Base-by-base conservation (phyloP, 2,888 invertebrate species). In the Scaptodrosophila latifasciaeformis region DNA sequence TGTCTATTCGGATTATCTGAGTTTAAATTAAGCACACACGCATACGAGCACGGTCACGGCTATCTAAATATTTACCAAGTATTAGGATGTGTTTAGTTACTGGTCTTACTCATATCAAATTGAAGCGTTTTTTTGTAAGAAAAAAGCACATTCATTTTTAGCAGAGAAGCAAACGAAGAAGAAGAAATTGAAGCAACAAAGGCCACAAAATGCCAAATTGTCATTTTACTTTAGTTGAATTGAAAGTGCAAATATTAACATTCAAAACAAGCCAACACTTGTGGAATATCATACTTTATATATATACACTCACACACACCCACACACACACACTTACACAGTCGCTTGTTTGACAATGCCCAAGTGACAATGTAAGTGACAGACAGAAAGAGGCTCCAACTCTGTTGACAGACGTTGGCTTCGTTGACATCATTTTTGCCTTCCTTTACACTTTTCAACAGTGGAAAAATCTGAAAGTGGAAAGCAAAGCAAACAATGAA, bases 211-310 rank as follows among this genome's bases (percentile, higher is more conserved):
- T 35, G 15, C 74, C 69, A 74, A 77, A 77, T 74, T 75, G 78
- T 80, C 74, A 75, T 71, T 78, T 75, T 78, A 60, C 63, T 17
- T 59, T 62, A 60, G 65, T 67, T 62, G 64, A 75, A 70, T 75
- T 66, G 66, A 57, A 67, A 68, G 76, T 70, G 81, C 71, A 76
- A 76, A 76, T 76, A 76, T 78, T 75, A 76, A 66, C 75, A 78
- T 75, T 76, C 71, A 78, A 81, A 76, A 81, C 79, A 81, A 78
- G 59, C 66, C 68, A 50, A 54, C 70, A 80, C 80, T 72, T 79
- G 77, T 72, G 59, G 69, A 65, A 65, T 61, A 61, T 55, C n/a
- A 43, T 4, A 43, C 15, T 34, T 45, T 29, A 43, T 15, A 47
- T 18, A 48, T 45, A 50, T 15, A 30, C 21, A 48, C 40, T 35